Conservation (phyloP, 2,888 invertebrate genomes). For the Agrenia bidenticulata region DNA sequence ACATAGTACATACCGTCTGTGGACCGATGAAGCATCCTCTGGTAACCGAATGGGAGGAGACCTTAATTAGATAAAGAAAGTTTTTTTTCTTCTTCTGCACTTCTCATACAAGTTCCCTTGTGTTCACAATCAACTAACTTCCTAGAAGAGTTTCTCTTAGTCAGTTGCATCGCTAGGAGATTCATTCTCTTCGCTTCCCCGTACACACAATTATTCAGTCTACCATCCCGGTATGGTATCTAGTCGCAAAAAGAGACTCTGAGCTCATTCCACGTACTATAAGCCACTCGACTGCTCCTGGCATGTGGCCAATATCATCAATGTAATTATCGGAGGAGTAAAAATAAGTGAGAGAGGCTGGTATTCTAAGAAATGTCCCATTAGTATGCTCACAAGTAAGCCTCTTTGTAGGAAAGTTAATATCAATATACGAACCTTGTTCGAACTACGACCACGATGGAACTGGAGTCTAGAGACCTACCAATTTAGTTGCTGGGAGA, state of each 20-base stretch:
- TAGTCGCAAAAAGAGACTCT: conserved; percentile 12
- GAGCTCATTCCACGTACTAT: background rate
- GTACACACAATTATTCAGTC: background rate
- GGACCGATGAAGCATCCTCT: background rate
- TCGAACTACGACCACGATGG: too few relatives aligned
- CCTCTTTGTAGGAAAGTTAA: background rate
- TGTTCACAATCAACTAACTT: conserved; percentile 3
- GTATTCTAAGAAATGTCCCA: conserved; percentile 44
- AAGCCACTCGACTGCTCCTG: conserved; percentile 26
- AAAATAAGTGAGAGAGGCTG: conserved; percentile 17
- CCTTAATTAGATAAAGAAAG: conserved; percentile 17
- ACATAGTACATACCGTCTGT: too few relatives aligned
- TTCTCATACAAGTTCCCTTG: background rate
- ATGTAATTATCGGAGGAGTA: conserved; percentile 50
- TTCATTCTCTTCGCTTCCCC: background rate
- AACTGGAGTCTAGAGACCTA: too few relatives aligned
- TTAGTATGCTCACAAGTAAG: conserved; percentile 42
- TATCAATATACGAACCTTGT: too few relatives aligned
- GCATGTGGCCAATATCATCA: conserved; percentile 52
- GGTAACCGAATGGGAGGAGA: conserved; percentile 17
- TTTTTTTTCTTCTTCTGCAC: background rate
- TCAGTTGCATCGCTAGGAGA: conserved; percentile 7
- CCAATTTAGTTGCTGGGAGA: too few relatives aligned
- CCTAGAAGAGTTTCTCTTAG: conserved; percentile 2
- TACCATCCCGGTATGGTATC: conserved; percentile 4